These are phyloP conservation scores for Bembecia ichneumoniformis DNA, from an alignment of 2,888 invertebrate species.

Conservation along the genomic window DNA sequence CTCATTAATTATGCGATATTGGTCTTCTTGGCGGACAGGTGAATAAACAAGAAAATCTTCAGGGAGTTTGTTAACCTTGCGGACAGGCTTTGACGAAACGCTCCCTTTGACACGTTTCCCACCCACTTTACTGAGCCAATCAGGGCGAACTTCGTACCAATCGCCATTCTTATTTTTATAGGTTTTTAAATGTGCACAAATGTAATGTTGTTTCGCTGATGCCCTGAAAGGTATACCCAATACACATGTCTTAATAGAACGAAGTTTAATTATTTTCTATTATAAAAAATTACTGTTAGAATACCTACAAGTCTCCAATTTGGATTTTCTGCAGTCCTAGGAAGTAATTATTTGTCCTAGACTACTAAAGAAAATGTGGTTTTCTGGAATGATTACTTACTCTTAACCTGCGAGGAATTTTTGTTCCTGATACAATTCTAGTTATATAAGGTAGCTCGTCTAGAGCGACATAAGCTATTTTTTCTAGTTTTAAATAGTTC, in stretches of 20 bases:
- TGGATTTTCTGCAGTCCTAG: too few relatives aligned
- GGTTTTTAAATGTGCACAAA: constrained; percentile 40
- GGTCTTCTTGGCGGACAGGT: constrained; percentile 47
- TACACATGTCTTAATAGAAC: background rate
- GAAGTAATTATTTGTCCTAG: too few relatives aligned
- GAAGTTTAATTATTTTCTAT: too few relatives aligned
- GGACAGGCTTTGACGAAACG: constrained; percentile 20
- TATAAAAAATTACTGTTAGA: too few relatives aligned
- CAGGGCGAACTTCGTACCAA: constrained; percentile 35
- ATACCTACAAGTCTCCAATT: too few relatives aligned
- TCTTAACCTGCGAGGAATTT: too few relatives aligned
- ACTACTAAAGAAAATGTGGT: too few relatives aligned
- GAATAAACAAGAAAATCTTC: constrained; percentile 39
- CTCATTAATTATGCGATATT: constrained; percentile 38
- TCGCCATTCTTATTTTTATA: constrained; percentile 25
- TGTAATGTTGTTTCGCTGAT: constrained; percentile 53
- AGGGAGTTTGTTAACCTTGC: constrained; percentile 28
- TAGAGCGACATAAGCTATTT: too few relatives aligned
- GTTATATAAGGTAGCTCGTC: too few relatives aligned
- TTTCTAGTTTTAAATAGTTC: too few relatives aligned
- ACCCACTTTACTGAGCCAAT: constrained; percentile 32
- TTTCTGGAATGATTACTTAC: too few relatives aligned
- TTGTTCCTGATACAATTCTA: too few relatives aligned
- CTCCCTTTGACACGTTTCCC: constrained; percentile 23
- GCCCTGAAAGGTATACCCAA: constrained; percentile 23